These are phyloP conservation scores for Zelleria hepariella DNA, from an alignment of 2,888 invertebrate species.

Conservation along the genomic window DNA sequence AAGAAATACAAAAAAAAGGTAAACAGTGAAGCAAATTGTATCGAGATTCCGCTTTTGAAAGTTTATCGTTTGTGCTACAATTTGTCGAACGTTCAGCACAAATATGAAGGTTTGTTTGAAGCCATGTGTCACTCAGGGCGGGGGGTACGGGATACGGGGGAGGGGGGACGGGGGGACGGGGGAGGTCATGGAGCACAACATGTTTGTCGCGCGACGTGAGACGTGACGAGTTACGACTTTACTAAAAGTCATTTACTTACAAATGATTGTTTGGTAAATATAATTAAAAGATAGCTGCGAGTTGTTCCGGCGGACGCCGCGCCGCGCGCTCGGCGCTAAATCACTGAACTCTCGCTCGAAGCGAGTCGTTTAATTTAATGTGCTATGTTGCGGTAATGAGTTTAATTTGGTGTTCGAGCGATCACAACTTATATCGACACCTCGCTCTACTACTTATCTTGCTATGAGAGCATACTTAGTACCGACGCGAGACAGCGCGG, in stretches of 20 bases:
- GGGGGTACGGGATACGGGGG: too few relatives aligned
- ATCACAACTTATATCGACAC: background rate
- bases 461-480: too few relatives aligned
- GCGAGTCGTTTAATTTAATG: background rate
- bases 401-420: background rate
- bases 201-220: background rate
- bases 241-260: too few relatives aligned
- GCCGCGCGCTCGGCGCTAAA: background rate
- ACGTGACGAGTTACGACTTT: background rate
- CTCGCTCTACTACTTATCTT: too few relatives aligned
- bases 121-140: too few relatives aligned
- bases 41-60: background rate
- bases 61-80: too few relatives aligned
- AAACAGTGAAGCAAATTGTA: background rate
- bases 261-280: background rate
- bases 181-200: too few relatives aligned
- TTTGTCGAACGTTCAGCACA: too few relatives aligned
- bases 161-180: too few relatives aligned
- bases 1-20: background rate
- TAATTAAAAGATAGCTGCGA: background rate
- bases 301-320: background rate
- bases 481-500: too few relatives aligned
- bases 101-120: too few relatives aligned
- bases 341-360: background rate
- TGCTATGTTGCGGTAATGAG: background rate